Conservation (phyloP, 2,797 vertebrate genomes). For the Rhodeus uyekii region DNA sequence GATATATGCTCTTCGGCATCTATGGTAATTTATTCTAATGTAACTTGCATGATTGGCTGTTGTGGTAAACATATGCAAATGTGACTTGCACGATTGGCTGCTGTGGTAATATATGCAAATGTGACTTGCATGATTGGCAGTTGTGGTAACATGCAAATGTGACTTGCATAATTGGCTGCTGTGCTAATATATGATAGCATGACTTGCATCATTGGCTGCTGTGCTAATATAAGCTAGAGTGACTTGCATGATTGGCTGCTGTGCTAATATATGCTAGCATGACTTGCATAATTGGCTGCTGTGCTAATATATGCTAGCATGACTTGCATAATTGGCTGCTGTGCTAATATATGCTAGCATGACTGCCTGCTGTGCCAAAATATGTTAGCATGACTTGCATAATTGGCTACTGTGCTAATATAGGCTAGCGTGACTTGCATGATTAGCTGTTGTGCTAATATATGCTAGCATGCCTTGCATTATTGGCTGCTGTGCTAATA, state of each 20-base stretch:
- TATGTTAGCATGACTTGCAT: not conserved
- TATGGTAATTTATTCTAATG: conserved; percentile 1
- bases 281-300: not conserved
- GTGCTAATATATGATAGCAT: not conserved
- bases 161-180: not conserved
- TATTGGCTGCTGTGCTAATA: not conserved
- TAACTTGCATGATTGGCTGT: not conserved
- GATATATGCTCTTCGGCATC: not conserved
- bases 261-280: not conserved
- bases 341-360: not conserved
- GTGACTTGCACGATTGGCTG: not conserved
- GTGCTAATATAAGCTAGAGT: not conserved
- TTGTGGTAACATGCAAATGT: not conserved
- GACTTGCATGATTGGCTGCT: not conserved
- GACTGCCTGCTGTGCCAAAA: not conserved
- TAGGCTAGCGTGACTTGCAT: not conserved
- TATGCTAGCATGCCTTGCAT: not conserved
- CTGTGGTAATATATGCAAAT: not conserved
- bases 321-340: not conserved
- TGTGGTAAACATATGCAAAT: not conserved
- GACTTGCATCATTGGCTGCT: not conserved
- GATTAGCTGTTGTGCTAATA: not conserved
- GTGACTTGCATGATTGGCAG: not conserved
- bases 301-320: not conserved
- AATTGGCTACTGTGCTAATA: not conserved